phyloP scores from a whole-genome alignment of 2,888 invertebrate species.

The Thera obeliscata region DNA sequence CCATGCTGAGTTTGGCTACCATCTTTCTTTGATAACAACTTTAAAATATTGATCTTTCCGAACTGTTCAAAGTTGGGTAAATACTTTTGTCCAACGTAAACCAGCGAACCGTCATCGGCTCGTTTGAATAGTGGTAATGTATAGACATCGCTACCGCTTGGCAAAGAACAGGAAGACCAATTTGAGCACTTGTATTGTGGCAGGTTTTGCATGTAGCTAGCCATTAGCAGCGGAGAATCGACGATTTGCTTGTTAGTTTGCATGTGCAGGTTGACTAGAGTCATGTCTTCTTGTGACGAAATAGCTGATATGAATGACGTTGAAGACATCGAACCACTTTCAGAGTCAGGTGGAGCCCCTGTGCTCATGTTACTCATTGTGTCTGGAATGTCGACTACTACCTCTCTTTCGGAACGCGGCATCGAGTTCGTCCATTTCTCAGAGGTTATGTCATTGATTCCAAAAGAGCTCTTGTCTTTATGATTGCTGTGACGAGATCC shows the following conservation, averaged over 20 bases:
- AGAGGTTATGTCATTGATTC: constrained; percentile 71
- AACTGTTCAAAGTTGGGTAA: constrained; percentile 71
- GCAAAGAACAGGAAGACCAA: constrained; percentile 90
- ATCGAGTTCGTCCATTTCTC: constrained; percentile 74
- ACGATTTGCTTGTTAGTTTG: constrained; percentile 96
- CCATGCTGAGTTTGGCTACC: constrained; percentile 72
- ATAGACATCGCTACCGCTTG: constrained; percentile 89
- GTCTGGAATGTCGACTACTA: constrained; percentile 64
- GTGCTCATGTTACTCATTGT: constrained; percentile 73
- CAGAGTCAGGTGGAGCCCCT: constrained; percentile 86
- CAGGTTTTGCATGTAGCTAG: constrained; percentile 96
- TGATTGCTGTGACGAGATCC: constrained; percentile 77
- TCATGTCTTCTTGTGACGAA: constrained; percentile 96
- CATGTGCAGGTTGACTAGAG: constrained; percentile 96
- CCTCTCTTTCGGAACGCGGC: constrained; percentile 61
- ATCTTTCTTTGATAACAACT: constrained; percentile 77
- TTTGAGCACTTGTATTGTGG: constrained; percentile 92
- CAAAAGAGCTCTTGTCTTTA: constrained; percentile 84
- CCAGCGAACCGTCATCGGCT: constrained; percentile 89
- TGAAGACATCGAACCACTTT: constrained; percentile 92
- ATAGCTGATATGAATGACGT: constrained; percentile 95
- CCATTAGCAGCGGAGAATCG: constrained; percentile 97
- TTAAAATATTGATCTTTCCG: constrained; percentile 70
- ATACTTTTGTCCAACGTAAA: constrained; percentile 88
- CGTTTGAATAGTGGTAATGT: constrained; percentile 92